phyloP scores from a whole-genome alignment of 2,888 invertebrate species.

The Apamea monoglypha region DNA sequence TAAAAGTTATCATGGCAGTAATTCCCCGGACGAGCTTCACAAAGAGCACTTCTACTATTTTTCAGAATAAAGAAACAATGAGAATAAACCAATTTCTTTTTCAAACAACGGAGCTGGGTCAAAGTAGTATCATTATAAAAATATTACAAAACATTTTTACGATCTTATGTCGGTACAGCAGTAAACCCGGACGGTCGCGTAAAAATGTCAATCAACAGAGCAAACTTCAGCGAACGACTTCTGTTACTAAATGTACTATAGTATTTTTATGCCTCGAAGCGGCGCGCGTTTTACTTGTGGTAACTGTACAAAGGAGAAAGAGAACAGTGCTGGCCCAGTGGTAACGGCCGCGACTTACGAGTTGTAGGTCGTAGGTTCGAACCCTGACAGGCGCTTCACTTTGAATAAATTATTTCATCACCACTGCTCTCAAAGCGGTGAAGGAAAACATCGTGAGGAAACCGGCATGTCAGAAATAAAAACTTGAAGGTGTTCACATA shows the following conservation, averaged over 20 bases:
- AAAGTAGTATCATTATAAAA: slow-evolving; percentile 56
- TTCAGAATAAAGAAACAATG: not conserved
- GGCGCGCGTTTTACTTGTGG: not conserved
- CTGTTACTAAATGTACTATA: slow-evolving; percentile 25
- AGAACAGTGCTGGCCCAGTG: too few relatives aligned
- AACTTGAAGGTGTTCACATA: too few relatives aligned
- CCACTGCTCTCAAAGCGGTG: too few relatives aligned
- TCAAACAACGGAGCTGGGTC: slow-evolving; percentile 16
- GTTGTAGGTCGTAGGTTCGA: too few relatives aligned
- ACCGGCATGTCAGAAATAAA: too few relatives aligned
- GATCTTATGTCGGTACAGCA: slow-evolving; percentile 17
- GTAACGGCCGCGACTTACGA: too few relatives aligned
- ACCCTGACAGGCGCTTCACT: too few relatives aligned
- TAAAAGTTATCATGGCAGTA: not conserved
- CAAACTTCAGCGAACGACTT: slow-evolving; percentile 33
- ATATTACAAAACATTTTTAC: slow-evolving; percentile 55
- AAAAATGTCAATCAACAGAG: slow-evolving; percentile 61
- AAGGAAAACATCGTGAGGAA: too few relatives aligned
- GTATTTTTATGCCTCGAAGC: not conserved
- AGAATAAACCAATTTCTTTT: slow-evolving; percentile 22
- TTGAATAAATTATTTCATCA: too few relatives aligned
- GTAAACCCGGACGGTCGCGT: slow-evolving; percentile 37
- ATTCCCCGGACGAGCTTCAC: not conserved
- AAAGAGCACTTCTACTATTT: not conserved
- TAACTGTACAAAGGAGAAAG: not conserved